Percentiles rank a stretch among this genome's conserved stretches.
These are phyloP conservation scores for Hafferia zeledoni DNA, from an alignment of 2,797 vertebrate genomes.

Conservation along the genomic window DNA sequence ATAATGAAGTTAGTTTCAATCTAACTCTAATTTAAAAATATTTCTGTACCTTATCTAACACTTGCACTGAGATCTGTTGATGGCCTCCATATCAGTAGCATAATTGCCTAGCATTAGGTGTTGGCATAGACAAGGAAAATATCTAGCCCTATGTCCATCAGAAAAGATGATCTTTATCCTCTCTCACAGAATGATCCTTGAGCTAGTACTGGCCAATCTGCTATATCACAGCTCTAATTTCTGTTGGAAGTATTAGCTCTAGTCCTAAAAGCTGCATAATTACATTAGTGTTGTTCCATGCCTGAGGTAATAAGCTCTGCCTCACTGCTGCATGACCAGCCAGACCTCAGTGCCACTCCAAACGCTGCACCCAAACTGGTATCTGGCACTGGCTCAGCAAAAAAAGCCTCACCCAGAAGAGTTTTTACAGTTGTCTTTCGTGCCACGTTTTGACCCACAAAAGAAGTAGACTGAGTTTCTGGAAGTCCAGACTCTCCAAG, in stretches of 20 bases:
- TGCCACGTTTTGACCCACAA: not conserved
- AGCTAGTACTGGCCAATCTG: not conserved
- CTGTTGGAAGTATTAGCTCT: conserved; percentile 41
- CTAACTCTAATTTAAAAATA: not conserved
- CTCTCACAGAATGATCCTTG: not conserved
- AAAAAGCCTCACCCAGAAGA: not conserved
- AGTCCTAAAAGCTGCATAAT: conserved; percentile 42
- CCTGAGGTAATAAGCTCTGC: conserved; percentile 29
- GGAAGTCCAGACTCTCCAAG: not conserved
- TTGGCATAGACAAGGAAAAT: not conserved
- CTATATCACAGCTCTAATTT: not conserved
- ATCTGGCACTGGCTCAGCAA: not conserved
- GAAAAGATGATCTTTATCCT: not conserved
- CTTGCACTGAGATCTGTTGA: not conserved
- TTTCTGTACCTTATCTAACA: not conserved
- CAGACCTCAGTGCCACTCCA: accelerated
- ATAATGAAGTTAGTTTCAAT: not conserved
- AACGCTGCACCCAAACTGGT: not conserved
- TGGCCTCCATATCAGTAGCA: not conserved
- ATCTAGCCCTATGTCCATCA: not conserved
- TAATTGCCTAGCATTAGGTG: not conserved
- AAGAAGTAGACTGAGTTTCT: not conserved
- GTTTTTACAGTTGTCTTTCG: not conserved
- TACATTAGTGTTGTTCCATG: conserved; percentile 1
- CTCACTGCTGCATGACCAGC: not conserved